A percentile compares a stretch with the other conserved stretches of the same genome.
phyloP scores from a whole-genome alignment of 2,113 vertebrate genomes.

The Oncorhynchus masou region DNA sequence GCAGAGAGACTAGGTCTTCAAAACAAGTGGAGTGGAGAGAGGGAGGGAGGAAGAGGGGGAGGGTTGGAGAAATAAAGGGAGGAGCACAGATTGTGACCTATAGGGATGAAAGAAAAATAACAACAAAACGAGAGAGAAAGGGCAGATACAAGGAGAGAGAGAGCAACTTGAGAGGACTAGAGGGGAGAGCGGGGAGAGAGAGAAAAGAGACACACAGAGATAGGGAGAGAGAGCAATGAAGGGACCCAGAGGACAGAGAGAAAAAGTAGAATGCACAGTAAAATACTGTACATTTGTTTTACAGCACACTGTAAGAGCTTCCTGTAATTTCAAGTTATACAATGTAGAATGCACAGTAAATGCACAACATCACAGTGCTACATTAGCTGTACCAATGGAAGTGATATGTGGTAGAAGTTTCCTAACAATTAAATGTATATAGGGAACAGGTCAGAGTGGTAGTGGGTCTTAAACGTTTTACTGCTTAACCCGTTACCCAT shows the following conservation, averaged over 20 bases:
- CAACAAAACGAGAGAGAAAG: background rate
- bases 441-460: too few relatives aligned
- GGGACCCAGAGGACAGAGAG: background rate
- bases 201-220: conserved; percentile 1
- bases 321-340: too few relatives aligned
- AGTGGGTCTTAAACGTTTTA: too few relatives aligned
- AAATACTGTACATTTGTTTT: too few relatives aligned
- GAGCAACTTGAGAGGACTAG: background rate
- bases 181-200: conserved; percentile 8
- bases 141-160: too few relatives aligned
- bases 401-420: too few relatives aligned
- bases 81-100: background rate
- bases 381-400: too few relatives aligned
- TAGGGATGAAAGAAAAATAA: background rate
- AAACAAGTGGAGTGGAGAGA: conserved; percentile 15
- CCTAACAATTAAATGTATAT: too few relatives aligned
- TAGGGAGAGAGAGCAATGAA: background rate
- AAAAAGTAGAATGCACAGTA: background rate
- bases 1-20: conserved; percentile 4
- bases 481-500: too few relatives aligned
- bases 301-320: too few relatives aligned
- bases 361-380: too few relatives aligned
- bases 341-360: too few relatives aligned
- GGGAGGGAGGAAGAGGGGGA: background rate
- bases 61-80: background rate